Evolutionary conservation across 2,888 invertebrate species (phyloP).

Genomic region (Hypsopygia costalis): DNA sequence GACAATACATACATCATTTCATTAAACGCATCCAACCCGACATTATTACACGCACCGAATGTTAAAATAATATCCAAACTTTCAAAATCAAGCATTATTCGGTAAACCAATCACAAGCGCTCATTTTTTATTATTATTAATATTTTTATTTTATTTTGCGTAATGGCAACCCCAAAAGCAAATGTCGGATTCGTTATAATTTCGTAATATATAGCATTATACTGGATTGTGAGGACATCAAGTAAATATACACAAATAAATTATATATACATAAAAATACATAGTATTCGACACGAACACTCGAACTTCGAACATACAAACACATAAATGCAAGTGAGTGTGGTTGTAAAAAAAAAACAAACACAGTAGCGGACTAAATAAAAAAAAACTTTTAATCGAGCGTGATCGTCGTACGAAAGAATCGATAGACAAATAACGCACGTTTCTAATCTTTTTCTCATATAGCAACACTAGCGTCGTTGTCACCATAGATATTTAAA

Average conservation of each 20-base stretch:
- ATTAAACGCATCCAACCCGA: conserved; percentile 62
- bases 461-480: conserved; percentile 17
- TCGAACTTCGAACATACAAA: conserved; percentile 39
- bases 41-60: conserved; percentile 40
- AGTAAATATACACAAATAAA: conserved; percentile 24
- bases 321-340: conserved; percentile 78
- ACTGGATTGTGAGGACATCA: conserved; percentile 27
- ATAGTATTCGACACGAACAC: conserved; percentile 23
- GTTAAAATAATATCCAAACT: conserved; percentile 22
- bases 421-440: conserved; percentile 11
- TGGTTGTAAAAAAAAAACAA: conserved; percentile 61
- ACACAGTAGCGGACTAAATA: conserved; percentile 62
- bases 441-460: conserved; percentile 7
- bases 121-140: no score
- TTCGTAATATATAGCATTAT: conserved; percentile 15
- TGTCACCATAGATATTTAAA: conserved; percentile 53
- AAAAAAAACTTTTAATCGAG: conserved; percentile 17
- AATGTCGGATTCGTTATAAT: conserved; percentile 67
- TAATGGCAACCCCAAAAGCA: conserved; percentile 73
- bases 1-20: conserved; percentile 40
- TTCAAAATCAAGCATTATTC: conserved; percentile 56
- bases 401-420: conserved; percentile 8
- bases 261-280: conserved; percentile 18
- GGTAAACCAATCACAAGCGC: conserved; percentile 79
- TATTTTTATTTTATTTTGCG: conserved; percentile 33